A percentile compares a stretch with the other conserved stretches of the same genome.
These are phyloP conservation scores for Scaeva pyrastri DNA, from an alignment of 2,888 invertebrate species.

Conservation along the genomic window DNA sequence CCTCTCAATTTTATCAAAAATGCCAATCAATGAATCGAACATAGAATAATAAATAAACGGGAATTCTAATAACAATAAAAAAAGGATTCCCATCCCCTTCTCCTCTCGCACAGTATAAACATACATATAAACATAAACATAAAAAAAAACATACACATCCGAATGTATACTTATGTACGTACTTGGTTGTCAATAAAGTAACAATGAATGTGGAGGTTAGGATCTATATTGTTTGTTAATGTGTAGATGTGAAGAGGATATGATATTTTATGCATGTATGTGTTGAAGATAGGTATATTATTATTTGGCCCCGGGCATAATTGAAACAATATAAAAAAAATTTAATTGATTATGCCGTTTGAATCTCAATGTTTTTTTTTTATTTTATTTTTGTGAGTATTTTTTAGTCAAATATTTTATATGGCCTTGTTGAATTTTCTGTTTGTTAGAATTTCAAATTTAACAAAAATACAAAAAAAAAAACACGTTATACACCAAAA, in stretches of 20 bases:
- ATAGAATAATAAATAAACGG: conserved; percentile 17
- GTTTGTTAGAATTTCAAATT: too few relatives aligned
- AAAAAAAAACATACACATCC: not conserved
- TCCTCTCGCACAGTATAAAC: not conserved
- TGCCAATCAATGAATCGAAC: conserved; percentile 14
- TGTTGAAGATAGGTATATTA: too few relatives aligned
- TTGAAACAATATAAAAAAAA: too few relatives aligned
- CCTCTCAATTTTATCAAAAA: not conserved
- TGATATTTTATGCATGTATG: too few relatives aligned
- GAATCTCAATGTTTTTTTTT: too few relatives aligned
- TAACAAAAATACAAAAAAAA: too few relatives aligned
- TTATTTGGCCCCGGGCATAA: too few relatives aligned
- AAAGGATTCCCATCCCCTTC: not conserved
- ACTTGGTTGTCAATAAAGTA: conserved; percentile 2
- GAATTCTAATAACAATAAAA: conserved; percentile 17
- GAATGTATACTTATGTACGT: not conserved
- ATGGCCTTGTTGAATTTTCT: too few relatives aligned
- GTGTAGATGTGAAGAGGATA: not conserved
- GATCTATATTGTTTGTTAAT: not conserved
- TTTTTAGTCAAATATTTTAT: too few relatives aligned
- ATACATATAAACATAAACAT: not conserved
- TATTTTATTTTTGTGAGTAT: too few relatives aligned
- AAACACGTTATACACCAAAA: too few relatives aligned
- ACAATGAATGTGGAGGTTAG: conserved; percentile 11
- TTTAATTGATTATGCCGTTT: too few relatives aligned